Conservation (phyloP, 2,888 invertebrate species). For the Dromius quadrimaculatus region DNA sequence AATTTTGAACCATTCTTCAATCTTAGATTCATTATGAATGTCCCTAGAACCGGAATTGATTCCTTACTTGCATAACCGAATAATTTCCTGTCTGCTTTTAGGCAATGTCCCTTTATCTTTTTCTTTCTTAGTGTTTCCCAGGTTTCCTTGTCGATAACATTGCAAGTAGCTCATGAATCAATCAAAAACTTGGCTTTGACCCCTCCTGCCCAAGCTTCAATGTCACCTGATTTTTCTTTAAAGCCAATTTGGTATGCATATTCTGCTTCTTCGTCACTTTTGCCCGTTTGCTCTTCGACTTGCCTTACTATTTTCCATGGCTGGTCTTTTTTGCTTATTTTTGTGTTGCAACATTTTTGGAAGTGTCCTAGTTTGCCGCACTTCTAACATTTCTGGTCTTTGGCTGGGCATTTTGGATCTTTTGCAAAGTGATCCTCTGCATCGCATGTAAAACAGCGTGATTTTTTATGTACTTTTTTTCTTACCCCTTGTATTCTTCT, state of each 20-base stretch:
- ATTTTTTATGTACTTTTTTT: background rate
- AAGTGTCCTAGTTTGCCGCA: conserved; percentile 57
- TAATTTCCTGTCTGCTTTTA: conserved; percentile 40
- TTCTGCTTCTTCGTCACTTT: background rate
- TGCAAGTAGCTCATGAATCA: conserved; percentile 4
- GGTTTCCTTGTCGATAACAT: background rate
- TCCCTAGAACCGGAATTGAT: conserved; percentile 31
- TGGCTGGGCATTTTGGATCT: conserved; percentile 55
- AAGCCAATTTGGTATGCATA: background rate
- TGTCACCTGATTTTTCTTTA: background rate
- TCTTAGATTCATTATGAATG: background rate
- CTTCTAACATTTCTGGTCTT: conserved; percentile 53
- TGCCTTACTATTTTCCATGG: background rate
- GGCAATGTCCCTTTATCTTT: background rate
- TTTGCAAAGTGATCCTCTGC: conserved; percentile 50
- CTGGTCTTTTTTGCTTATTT: background rate
- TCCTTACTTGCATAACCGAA: conserved; percentile 52
- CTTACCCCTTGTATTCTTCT: background rate
- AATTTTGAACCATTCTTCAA: background rate
- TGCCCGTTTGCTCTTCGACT: background rate
- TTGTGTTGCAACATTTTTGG: conserved; percentile 53
- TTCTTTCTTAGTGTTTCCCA: background rate
- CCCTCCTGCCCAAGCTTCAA: background rate
- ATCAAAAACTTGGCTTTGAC: background rate
- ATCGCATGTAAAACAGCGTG: conserved; percentile 46